phyloP scores from a whole-genome alignment of 2,797 vertebrate genomes.

The Agapornis canus region DNA sequence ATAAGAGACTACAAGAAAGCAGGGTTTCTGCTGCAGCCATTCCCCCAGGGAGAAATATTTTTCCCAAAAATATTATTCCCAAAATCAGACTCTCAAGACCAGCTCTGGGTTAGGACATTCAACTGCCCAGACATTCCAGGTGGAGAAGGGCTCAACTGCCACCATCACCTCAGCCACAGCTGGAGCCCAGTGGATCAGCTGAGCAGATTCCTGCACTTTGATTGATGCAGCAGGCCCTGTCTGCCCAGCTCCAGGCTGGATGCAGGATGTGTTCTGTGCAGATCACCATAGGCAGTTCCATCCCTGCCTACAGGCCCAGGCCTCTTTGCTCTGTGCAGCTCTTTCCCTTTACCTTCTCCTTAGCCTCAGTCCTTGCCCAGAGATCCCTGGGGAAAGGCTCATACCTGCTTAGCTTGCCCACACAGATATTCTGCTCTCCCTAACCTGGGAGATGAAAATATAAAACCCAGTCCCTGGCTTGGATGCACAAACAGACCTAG shows the following conservation, averaged over 20 bases:
- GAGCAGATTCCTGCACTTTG: neutral
- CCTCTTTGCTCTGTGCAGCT: neutral
- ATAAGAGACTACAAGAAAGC: neutral
- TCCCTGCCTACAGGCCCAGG: neutral
- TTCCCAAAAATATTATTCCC: neutral
- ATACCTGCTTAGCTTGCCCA: neutral
- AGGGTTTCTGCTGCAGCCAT: neutral
- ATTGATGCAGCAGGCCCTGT: neutral
- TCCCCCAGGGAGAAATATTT: neutral
- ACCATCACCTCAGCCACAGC: fast-evolving
- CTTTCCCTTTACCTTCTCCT: neutral
- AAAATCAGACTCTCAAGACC: neutral
- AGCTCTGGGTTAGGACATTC: neutral
- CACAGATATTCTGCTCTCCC: neutral
- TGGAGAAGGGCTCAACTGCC: neutral
- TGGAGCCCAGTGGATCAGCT: neutral
- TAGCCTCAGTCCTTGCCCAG: neutral
- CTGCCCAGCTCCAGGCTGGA: neutral
- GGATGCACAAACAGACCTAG: neutral
- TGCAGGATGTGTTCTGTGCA: neutral
- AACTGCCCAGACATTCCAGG: too few relatives aligned
- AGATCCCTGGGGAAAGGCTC: neutral
- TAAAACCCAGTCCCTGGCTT: neutral
- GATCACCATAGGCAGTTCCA: neutral
- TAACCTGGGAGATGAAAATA: neutral